phyloP scores from a whole-genome alignment of 2,888 invertebrate genomes.

The Xestia xanthographa region DNA sequence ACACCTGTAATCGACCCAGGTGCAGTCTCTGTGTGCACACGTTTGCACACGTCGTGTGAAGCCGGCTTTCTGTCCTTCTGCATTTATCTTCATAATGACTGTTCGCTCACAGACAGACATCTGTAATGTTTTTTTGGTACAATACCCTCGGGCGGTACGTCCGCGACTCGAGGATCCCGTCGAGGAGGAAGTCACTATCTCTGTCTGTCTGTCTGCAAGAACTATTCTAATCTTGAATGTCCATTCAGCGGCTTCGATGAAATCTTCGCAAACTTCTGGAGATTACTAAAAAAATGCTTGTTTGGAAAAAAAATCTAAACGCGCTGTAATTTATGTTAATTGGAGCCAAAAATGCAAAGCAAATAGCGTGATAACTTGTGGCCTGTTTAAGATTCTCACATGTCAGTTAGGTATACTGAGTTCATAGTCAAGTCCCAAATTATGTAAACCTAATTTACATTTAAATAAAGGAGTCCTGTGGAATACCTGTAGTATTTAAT shows the following conservation, averaged over 20 bases:
- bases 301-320: neutral
- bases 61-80: conserved; percentile 20
- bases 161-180: conserved; percentile 33
- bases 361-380: conserved; percentile 21
- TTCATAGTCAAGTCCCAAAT: conserved; percentile 63
- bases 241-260: conserved; percentile 11
- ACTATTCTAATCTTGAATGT: conserved; percentile 38
- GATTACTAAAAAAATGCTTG: neutral
- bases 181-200: conserved; percentile 57
- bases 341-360: conserved; percentile 24
- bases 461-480: conserved; percentile 65
- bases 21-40: neutral
- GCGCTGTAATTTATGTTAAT: conserved; percentile 11
- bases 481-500: conserved; percentile 61
- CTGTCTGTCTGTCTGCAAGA: conserved; percentile 38
- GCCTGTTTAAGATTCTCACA: conserved; percentile 47
- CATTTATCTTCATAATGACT: neutral
- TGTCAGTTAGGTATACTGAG: conserved; percentile 51
- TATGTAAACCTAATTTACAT: conserved; percentile 70
- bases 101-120: conserved; percentile 63
- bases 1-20: neutral
- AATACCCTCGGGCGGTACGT: conserved; percentile 63
- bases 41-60: neutral
- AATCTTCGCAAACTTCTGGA: neutral
- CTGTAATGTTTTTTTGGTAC: conserved; percentile 69